These are phyloP conservation scores for Tortrix viridana DNA, from an alignment of 2,888 invertebrate genomes.

Conservation along the genomic window DNA sequence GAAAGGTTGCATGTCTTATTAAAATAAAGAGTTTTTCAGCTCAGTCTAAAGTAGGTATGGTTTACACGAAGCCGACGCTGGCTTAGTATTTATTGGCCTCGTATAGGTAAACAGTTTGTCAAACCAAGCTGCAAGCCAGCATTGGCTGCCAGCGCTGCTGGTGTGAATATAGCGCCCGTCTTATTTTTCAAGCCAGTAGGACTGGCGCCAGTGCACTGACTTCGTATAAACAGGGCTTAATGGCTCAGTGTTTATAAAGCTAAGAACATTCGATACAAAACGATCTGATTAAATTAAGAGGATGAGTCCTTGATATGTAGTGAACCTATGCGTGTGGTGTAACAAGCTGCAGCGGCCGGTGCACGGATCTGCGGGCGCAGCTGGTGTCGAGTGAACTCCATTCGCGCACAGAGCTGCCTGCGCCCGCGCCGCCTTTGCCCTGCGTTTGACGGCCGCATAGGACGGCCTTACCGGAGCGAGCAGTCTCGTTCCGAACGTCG, in stretches of 20 bases:
- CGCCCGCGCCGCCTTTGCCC: constrained; percentile 31
- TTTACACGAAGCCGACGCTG: too few species aligned
- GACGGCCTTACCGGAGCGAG: constrained; percentile 41
- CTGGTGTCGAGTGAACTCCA: constrained; percentile 37
- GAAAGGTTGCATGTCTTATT: too few species aligned
- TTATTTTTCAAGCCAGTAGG: too few species aligned
- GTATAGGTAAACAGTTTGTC: too few species aligned
- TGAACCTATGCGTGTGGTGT: constrained; percentile 42
- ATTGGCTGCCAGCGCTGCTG: too few species aligned
- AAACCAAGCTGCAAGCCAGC: too few species aligned
- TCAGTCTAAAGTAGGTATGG: background rate
- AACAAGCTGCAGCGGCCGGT: constrained; percentile 41
- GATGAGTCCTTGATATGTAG: background rate
- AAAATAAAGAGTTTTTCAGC: background rate
- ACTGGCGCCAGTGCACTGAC: too few species aligned
- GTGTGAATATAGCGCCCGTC: too few species aligned
- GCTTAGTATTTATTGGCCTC: too few species aligned
- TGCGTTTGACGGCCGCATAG: constrained; percentile 7
- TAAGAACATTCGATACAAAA: background rate
- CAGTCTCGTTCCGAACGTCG: constrained; percentile 67
- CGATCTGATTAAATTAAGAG: background rate
- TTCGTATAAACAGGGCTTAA: too few species aligned
- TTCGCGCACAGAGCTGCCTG: constrained; percentile 25
- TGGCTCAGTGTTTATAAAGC: too few species aligned
- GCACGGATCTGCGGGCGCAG: constrained; percentile 30